phyloP scores from a whole-genome alignment of 2,888 invertebrate genomes.

The Oscheius sp. region DNA sequence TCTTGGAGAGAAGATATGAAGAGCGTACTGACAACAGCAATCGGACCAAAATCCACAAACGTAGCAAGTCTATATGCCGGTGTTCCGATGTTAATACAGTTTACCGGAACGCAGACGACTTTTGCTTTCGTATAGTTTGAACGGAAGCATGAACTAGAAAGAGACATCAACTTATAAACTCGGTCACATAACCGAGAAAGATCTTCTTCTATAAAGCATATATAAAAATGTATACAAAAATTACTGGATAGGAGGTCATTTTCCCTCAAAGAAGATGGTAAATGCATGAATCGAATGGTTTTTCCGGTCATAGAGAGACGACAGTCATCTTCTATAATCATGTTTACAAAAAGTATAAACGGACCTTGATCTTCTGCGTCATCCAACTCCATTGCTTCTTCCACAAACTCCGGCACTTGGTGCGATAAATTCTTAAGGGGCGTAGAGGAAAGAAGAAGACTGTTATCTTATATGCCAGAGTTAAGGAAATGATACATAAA shows the following conservation, averaged over 20 bases:
- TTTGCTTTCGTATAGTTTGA: neutral
- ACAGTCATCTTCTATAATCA: neutral
- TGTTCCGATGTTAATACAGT: neutral
- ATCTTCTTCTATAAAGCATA: neutral
- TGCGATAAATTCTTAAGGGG: too few species aligned
- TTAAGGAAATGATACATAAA: too few species aligned
- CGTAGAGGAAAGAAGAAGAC: too few species aligned
- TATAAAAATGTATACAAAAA: too few species aligned
- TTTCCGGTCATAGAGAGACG: neutral
- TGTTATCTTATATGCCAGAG: too few species aligned
- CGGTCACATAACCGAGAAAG: neutral
- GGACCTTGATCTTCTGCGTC: neutral
- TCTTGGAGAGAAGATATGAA: constrained; percentile 1
- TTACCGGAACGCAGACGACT: neutral
- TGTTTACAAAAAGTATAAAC: too few species aligned
- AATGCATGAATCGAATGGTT: neutral
- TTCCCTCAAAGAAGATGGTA: neutral
- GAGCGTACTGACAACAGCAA: constrained; percentile 10
- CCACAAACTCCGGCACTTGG: neutral
- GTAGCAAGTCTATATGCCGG: constrained; percentile 6
- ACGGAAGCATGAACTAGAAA: neutral
- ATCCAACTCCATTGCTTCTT: neutral
- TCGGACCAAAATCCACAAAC: constrained; percentile 1
- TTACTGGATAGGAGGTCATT: neutral
- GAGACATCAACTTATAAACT: neutral